phyloP scores from a whole-genome alignment of 2,797 vertebrate genomes.

The Lacerta bilineata region DNA sequence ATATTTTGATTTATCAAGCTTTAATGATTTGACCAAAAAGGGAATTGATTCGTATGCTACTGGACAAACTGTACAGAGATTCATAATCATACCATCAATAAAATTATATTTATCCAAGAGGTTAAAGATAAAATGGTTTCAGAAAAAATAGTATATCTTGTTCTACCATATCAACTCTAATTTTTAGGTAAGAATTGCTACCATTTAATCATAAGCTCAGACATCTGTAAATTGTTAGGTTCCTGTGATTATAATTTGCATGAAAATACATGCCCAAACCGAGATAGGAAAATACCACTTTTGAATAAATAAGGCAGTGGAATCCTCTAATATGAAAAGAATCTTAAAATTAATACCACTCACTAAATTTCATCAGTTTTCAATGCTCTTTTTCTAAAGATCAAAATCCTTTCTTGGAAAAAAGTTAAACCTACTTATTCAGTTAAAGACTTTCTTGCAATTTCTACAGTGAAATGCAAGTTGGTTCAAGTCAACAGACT shows the following conservation, averaged over 20 bases:
- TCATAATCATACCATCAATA: conserved; percentile 28
- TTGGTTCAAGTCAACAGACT: conserved; percentile 54
- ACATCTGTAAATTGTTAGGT: conserved; percentile 45
- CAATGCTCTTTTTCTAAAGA: not conserved
- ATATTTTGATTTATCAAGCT: conserved; percentile 52
- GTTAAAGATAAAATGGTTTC: not conserved
- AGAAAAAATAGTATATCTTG: not conserved
- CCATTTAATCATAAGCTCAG: conserved; percentile 40
- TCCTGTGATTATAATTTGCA: conserved; percentile 25
- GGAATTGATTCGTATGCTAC: conserved; percentile 46
- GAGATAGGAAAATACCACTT: conserved; percentile 15
- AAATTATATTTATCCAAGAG: not conserved
- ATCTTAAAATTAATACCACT: conserved; percentile 7
- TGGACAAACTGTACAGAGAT: conserved; percentile 40
- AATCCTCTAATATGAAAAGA: conserved; percentile 14
- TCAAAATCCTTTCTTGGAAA: conserved; percentile 26
- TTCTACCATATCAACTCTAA: conserved; percentile 19
- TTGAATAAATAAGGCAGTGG: conserved; percentile 2
- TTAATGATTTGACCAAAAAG: conserved; percentile 32
- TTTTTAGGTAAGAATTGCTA: conserved; percentile 46
- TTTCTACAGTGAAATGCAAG: conserved; percentile 48
- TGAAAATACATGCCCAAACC: conserved; percentile 19
- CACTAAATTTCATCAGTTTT: not conserved
- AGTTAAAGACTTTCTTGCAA: conserved; percentile 57
- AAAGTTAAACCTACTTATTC: conserved; percentile 56